Conservation (phyloP, 2,888 invertebrate genomes). For the Eulithis testata region DNA sequence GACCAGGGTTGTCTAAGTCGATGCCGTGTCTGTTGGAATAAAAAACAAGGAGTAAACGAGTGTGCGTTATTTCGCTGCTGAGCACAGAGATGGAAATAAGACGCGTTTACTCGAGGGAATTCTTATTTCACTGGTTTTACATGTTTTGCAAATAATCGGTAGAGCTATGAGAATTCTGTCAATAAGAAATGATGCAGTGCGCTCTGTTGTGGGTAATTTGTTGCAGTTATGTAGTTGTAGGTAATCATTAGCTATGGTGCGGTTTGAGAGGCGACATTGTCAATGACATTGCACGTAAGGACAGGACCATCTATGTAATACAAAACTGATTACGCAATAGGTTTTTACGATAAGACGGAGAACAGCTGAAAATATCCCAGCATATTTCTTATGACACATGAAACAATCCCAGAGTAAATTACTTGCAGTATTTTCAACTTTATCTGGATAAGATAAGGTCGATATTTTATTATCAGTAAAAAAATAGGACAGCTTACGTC, state of each 20-base stretch:
- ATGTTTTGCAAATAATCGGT: slow-evolving; percentile 1
- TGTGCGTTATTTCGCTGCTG: no score
- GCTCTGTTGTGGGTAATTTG: slow-evolving; percentile 21
- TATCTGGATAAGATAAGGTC: not conserved
- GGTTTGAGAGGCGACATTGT: slow-evolving; percentile 23
- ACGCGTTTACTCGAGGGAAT: not conserved
- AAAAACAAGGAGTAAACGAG: no score
- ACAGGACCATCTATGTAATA: slow-evolving; percentile 19
- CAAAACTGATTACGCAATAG: slow-evolving; percentile 11
- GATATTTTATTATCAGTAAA: not conserved
- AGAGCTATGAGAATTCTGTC: not conserved
- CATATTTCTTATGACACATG: not conserved
- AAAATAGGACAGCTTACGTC: not conserved
- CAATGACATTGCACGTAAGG: slow-evolving; percentile 28
- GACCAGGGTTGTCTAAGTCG: slow-evolving; percentile 95
- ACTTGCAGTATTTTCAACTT: not conserved
- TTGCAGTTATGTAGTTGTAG: slow-evolving; percentile 22
- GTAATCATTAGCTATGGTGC: slow-evolving; percentile 19
- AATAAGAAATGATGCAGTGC: slow-evolving; percentile 12
- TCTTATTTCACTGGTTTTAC: not conserved
- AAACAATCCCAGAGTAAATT: not conserved
- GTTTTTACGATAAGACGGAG: slow-evolving; percentile 1
- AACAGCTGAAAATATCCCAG: not conserved
- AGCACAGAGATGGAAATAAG: no score
- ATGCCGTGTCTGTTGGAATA: slow-evolving; percentile 89